A percentile compares a stretch with the other conserved stretches of the same genome.
These are phyloP conservation scores for Thymelicus lineola DNA, from an alignment of 2,888 invertebrate species.

Conservation along the genomic window DNA sequence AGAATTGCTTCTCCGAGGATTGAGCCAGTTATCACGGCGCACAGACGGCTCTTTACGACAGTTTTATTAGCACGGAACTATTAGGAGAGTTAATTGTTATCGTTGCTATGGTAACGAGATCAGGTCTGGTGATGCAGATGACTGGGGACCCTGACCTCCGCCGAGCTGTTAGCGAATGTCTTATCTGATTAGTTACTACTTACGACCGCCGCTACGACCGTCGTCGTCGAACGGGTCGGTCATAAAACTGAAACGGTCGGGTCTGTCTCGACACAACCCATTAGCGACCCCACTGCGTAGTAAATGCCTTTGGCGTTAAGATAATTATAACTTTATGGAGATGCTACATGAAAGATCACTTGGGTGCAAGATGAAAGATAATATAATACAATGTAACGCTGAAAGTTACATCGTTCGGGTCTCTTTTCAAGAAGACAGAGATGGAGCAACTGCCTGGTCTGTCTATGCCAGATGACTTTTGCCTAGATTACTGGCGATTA, in stretches of 20 bases:
- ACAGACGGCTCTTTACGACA: constrained; percentile 25
- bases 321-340: too few relatives aligned
- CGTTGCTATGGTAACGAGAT: constrained; percentile 3
- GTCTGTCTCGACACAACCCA: neutral
- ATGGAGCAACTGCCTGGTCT: too few relatives aligned
- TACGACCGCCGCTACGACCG: neutral
- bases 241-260: neutral
- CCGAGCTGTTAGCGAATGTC: neutral
- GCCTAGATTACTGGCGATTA: too few relatives aligned
- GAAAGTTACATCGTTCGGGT: too few relatives aligned
- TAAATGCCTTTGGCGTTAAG: too few relatives aligned
- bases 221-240: neutral
- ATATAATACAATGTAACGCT: too few relatives aligned
- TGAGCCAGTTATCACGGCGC: constrained; percentile 26
- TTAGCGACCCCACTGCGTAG: too few relatives aligned
- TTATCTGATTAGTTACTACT: constrained; percentile 3
- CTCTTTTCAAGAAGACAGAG: too few relatives aligned
- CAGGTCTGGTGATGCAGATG: neutral
- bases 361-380: too few relatives aligned
- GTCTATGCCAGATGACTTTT: too few relatives aligned
- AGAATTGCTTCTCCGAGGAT: constrained; percentile 25
- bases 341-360: too few relatives aligned
- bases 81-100: constrained; percentile 18
- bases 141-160: neutral
- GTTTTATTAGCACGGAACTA: constrained; percentile 15